A percentile compares a stretch with the other conserved stretches of the same genome.
Conservation (phyloP, 2,888 invertebrate species). For the Lasius fuliginosus region DNA sequence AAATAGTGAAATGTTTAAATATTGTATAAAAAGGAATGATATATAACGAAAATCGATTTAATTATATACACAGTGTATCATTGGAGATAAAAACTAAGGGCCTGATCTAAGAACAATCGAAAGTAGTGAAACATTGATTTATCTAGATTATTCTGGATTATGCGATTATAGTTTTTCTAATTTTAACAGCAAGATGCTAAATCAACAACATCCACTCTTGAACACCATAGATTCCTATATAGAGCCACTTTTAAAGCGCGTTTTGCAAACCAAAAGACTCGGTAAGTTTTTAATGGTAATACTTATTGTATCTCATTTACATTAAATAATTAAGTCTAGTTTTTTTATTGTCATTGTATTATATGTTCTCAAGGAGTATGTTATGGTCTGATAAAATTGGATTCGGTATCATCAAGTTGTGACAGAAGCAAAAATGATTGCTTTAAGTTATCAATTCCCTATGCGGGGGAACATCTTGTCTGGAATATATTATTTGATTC, state of each 20-base stretch:
- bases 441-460: constrained; percentile 90
- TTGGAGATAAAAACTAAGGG: neutral
- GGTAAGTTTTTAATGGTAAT: constrained; percentile 63
- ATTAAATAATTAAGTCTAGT: neutral
- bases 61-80: neutral
- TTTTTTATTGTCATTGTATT: constrained; percentile 9
- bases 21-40: neutral
- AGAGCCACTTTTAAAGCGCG: constrained; percentile 71
- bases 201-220: constrained; percentile 65
- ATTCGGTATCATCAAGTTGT: constrained; percentile 72
- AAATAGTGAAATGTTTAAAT: neutral
- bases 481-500: constrained; percentile 92
- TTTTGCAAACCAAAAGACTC: constrained; percentile 65
- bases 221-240: constrained; percentile 66
- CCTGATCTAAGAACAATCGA: neutral
- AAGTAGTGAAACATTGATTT: neutral
- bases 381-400: constrained; percentile 68
- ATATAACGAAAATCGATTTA: neutral
- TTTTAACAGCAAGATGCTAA: constrained; percentile 65
- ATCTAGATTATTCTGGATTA: neutral
- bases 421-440: constrained; percentile 86
- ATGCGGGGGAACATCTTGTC: constrained; percentile 89
- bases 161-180: neutral
- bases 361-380: constrained; percentile 69
- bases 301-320: neutral